phyloP scores from a whole-genome alignment of 1,140 invertebrate genomes.

The Zaprionus gabonicus region DNA sequence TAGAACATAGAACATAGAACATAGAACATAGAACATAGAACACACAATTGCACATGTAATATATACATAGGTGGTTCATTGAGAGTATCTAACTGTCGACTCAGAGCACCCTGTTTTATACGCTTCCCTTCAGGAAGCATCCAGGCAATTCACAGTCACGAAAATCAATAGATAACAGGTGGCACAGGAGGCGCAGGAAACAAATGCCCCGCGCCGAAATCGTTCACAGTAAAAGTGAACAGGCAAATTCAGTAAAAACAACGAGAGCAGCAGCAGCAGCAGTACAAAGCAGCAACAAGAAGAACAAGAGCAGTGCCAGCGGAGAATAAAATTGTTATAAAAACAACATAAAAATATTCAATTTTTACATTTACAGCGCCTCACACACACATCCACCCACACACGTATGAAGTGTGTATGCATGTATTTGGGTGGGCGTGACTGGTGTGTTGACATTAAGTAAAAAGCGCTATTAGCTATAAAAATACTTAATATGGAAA shows the following conservation, averaged over 20 bases:
- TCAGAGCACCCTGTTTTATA: neutral
- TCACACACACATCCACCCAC: conserved; percentile 21
- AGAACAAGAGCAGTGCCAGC: conserved; percentile 16
- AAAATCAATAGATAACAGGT: conserved; percentile 82
- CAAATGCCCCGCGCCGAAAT: conserved; percentile 23
- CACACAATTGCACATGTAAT: neutral
- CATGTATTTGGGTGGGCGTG: conserved; percentile 14
- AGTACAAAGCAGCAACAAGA: conserved; percentile 3
- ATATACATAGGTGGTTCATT: too few species aligned
- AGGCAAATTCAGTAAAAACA: conserved; percentile 62
- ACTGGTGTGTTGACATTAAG: conserved; percentile 73
- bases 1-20: conserved; percentile 5
- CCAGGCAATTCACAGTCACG: conserved; percentile 56
- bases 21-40: conserved; percentile 3
- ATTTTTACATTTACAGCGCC: conserved; percentile 35
- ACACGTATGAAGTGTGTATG: conserved; percentile 4
- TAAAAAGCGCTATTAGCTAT: conserved; percentile 81
- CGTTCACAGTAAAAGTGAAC: conserved; percentile 47
- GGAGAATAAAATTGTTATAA: conserved; percentile 50
- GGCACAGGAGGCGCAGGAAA: conserved; percentile 69
- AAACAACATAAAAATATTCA: conserved; percentile 54
- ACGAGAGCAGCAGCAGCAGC: conserved; percentile 1
- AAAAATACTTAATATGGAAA: conserved; percentile 81
- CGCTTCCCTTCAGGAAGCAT: conserved; percentile 35
- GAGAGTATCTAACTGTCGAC: conserved; percentile 8